Evolutionary conservation across 1,140 invertebrate genomes (phyloP), one percentile per base, ranked within the genome.

Genomic region (Drosophila nigromelanica): DNA sequence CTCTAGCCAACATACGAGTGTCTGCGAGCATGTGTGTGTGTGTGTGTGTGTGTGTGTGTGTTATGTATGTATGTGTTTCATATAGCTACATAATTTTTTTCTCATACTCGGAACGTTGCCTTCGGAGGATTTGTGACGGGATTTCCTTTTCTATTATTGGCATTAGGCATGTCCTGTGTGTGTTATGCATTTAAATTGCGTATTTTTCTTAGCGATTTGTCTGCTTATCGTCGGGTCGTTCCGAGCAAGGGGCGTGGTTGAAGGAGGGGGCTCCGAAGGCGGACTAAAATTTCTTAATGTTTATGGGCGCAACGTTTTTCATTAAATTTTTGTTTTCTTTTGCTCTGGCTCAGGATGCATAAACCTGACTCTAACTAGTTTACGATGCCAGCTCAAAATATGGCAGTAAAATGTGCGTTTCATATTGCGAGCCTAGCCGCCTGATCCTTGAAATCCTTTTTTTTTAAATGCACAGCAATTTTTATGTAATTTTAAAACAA

Each of bases 121-220:
- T 78, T 89, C 70, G 72, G 78, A 89, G 90, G 90, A 91, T 91
- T 91, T 91, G 89, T 91, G 90, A 89, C 80, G 85, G 90, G 90
- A 91, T 91, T 91, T 91, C 90, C 90, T 91, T 91, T 91, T 91
- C 90, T 91, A 91, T 91, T 91, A 91, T 91, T 91, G 90, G 90
- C 90, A 91, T 91, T 91, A 91, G 90, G 87, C 90, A 91, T 91
- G 90, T 91, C 90, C 90, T 91, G 78, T 91, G 90, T 91, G 90
- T 91, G 90, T 91, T 91, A 91, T 91, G 90, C 90, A 91, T 91
- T 91, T 91, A 91, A 91, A 91, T 91, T 91, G 90, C 90, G 90
- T 91, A 91, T 91, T 91, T 91, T 91, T 91, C 87, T 90, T 85
- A 90, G 83, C 90, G 86, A 91, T 91, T 91, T 91, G 89, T 91